Percentiles rank a stretch among this genome's conserved stretches.
Conservation (phyloP, 2,888 invertebrate species). For the Copidosoma aretas region DNA sequence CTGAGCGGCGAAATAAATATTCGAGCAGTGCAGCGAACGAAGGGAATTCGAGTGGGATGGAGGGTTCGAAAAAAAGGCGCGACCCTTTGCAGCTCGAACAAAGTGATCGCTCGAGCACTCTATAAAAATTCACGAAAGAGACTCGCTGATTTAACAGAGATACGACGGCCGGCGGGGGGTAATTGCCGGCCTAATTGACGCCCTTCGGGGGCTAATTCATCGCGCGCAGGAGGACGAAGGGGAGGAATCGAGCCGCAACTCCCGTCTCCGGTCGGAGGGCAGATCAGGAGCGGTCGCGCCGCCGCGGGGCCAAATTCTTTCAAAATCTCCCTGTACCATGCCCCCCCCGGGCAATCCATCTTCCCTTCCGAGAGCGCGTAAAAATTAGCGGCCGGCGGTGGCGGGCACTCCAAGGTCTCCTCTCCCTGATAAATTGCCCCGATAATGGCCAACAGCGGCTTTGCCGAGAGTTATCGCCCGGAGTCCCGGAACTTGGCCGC, state of each 20-base stretch:
- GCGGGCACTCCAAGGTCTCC: neutral
- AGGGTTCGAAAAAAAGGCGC: no score
- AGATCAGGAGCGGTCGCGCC: neutral
- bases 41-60: no score
- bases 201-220: neutral
- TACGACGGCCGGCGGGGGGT: neutral
- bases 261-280: constrained; percentile 1
- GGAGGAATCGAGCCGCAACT: constrained; percentile 1
- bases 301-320: no score
- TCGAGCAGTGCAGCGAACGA: no score
- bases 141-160: neutral
- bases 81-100: no score
- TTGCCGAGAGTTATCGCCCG: neutral
- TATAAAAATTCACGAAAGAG: neutral
- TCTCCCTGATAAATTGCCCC: constrained; percentile 25
- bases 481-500: neutral
- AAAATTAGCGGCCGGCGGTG: neutral
- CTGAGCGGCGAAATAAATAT: no score
- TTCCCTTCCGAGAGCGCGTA: neutral
- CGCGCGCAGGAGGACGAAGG: neutral
- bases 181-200: constrained; percentile 14
- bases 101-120: no score
- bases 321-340: neutral
- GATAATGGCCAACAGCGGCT: constrained; percentile 17
- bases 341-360: neutral